These are phyloP conservation scores for Brachyopa scutellaris DNA, from an alignment of 2,888 invertebrate species.

Conservation along the genomic window DNA sequence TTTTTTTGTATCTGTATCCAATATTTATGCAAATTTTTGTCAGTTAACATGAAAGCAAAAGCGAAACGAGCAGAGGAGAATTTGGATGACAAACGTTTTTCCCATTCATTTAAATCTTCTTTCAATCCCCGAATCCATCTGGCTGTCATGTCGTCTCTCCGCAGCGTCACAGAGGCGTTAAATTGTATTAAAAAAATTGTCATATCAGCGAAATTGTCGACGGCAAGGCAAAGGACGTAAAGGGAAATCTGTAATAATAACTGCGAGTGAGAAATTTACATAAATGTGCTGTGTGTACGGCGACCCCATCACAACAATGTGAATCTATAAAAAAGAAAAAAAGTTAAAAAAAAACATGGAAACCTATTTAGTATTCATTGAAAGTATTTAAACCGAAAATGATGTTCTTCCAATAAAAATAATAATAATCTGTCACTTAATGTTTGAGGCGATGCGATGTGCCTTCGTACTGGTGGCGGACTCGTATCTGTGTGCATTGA, in stretches of 20 bases:
- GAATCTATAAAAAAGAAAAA: constrained; percentile 20
- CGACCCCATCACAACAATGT: constrained; percentile 35
- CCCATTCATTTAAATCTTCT: constrained; percentile 58
- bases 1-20: constrained; percentile 46
- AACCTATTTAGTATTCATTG: constrained; percentile 73
- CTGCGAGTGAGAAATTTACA: constrained; percentile 64
- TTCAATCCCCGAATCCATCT: constrained; percentile 36
- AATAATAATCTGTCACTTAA: constrained; percentile 71
- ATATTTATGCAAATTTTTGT: constrained; percentile 68
- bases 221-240: neutral
- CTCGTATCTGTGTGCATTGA: constrained; percentile 62
- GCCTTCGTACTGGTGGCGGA: constrained; percentile 74
- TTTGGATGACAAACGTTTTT: constrained; percentile 64
- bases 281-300: constrained; percentile 35
- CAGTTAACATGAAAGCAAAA: constrained; percentile 42
- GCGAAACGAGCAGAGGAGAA: neutral
- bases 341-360: constrained; percentile 7
- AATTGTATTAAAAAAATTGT: constrained; percentile 71
- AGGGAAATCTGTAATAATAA: constrained; percentile 41
- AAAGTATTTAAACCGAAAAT: constrained; percentile 72
- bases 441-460: constrained; percentile 49
- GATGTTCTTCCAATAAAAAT: constrained; percentile 72
- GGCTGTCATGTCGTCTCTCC: neutral
- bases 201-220: constrained; percentile 63
- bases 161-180: constrained; percentile 67